Evolutionary conservation across 1,140 invertebrate genomes (phyloP).

Genomic region (Tetragnatha versicolor): DNA sequence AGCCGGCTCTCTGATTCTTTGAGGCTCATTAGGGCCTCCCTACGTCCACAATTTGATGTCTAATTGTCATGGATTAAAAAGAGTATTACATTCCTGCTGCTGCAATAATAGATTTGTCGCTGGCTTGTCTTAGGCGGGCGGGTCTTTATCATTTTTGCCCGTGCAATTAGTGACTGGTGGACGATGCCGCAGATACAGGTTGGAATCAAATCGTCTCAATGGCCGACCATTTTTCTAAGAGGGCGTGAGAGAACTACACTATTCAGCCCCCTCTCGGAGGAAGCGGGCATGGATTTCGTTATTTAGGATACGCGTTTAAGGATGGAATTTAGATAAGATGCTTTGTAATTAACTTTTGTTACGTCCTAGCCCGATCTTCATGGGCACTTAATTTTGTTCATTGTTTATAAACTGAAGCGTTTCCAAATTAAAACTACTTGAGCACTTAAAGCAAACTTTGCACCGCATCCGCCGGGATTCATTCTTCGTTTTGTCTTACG

Average conservation of each 20-base stretch:
- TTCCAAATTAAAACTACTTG: conserved; percentile 39
- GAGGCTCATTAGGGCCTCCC: conserved; percentile 28
- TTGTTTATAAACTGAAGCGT: conserved; percentile 14
- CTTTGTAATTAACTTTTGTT: conserved; percentile 51
- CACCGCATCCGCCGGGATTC: not conserved
- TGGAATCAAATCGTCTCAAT: conserved; percentile 32
- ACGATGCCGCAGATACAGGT: conserved; percentile 17
- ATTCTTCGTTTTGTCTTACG: conserved; percentile 1
- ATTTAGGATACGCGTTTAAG: conserved; percentile 18
- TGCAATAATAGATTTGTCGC: conserved; percentile 2
- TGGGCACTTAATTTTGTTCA: conserved; percentile 26
- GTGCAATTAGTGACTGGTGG: conserved; percentile 28
- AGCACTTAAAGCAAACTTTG: not conserved
- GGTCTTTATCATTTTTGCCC: conserved; percentile 49
- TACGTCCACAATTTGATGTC: conserved; percentile 20
- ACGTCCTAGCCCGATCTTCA: not conserved
- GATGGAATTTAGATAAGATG: conserved; percentile 48
- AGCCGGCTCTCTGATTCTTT: not conserved
- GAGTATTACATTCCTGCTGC: not conserved
- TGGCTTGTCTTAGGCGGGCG: conserved; percentile 35
- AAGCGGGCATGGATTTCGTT: conserved; percentile 35
- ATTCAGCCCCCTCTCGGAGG: conserved; percentile 24
- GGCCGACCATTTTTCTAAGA: conserved; percentile 7
- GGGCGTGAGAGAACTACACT: not conserved
- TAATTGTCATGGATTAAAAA: conserved; percentile 51